Evolutionary conservation across 64 coral and sea anemone species (phyloP), one percentile per base, ranked within the genome.

Genomic region (Trachythela sp.): DNA sequence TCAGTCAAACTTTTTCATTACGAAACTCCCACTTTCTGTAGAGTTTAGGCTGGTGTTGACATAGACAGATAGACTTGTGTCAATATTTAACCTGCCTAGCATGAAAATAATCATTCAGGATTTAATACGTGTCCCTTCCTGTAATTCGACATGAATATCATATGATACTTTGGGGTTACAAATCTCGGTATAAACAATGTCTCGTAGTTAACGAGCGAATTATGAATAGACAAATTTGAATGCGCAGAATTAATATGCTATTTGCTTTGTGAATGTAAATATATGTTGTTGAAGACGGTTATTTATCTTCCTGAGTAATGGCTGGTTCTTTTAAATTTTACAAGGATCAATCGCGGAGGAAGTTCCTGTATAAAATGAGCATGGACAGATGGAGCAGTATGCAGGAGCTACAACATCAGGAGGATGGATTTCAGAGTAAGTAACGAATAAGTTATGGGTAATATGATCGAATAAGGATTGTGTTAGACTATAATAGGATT

Each of bases 301-400:
- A 2, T 64, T 64, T 64, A 64, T 64, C 56, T 9, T 0, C 26
- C 26, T 64, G 56, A 64, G 4, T 64, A 64, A 64, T 64, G 56
- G 56, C 56, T 64, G 56, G 56, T 64, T 64, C 56, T 64, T 64
- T 64, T 64, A 64, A 64, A 64, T 64, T 64, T 64, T 27, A 20
- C 24, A 20, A 64, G 56, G 56, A 64, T 64, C 56, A 64, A 64
- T 64, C 56, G 18, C 4, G 56, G 5, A 64, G 56, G 17, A 64
- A 64, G 17, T 64, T n/a, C 26, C 26, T 64, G 20, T n/a, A 64
- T n/a, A 64, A 27, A 18, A 64, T 64, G 56, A 64, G 56, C 5
- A n/a, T 64, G 56, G 56, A 64, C 8, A 9, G 56, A 64, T 64
- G 56, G 56, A 64, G 56, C 26, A 64, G 56, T 1, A n/a, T 64